These are phyloP conservation scores for Mongoloraphidia duomilia DNA, from an alignment of 2,888 invertebrate genomes.

Conservation along the genomic window DNA sequence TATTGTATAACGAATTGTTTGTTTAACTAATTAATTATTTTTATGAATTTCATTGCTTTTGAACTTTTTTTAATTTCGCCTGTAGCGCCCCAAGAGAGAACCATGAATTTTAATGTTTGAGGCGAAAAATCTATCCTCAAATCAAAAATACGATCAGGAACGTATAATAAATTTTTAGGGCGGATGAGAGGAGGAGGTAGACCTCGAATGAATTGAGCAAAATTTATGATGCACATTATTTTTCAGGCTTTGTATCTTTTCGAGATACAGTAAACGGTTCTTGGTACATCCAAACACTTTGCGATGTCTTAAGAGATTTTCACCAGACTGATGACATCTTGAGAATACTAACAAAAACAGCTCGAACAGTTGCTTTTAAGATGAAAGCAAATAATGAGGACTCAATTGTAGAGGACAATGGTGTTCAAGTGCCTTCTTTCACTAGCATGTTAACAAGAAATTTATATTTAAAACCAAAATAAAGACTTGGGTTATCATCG, in stretches of 20 bases:
- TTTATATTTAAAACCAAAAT: conserved; percentile 2
- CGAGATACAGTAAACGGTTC: conserved; percentile 36
- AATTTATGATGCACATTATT: background rate
- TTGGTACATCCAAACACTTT: conserved; percentile 43
- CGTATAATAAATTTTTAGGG: too few species aligned
- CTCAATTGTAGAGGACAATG: background rate
- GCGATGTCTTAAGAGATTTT: conserved; percentile 30
- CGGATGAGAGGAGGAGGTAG: too few species aligned
- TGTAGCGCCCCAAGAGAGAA: too few species aligned
- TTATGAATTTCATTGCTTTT: too few species aligned
- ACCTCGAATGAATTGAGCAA: too few species aligned
- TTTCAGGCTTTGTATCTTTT: conserved; percentile 38
- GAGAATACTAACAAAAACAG: conserved; percentile 34
- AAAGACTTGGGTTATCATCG: background rate
- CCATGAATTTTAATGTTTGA: too few species aligned
- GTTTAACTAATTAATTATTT: too few species aligned
- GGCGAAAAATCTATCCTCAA: too few species aligned
- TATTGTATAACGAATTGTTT: too few species aligned
- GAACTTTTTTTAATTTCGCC: too few species aligned
- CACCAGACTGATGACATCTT: conserved; percentile 33
- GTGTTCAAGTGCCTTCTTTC: conserved; percentile 1
- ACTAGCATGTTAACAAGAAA: background rate
- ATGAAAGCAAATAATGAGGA: conserved; percentile 28
- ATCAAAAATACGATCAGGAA: too few species aligned
- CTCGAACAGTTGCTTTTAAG: conserved; percentile 35